These are phyloP conservation scores for Zaprionus lineosus DNA, from an alignment of 2,888 invertebrate genomes.

Conservation along the genomic window DNA sequence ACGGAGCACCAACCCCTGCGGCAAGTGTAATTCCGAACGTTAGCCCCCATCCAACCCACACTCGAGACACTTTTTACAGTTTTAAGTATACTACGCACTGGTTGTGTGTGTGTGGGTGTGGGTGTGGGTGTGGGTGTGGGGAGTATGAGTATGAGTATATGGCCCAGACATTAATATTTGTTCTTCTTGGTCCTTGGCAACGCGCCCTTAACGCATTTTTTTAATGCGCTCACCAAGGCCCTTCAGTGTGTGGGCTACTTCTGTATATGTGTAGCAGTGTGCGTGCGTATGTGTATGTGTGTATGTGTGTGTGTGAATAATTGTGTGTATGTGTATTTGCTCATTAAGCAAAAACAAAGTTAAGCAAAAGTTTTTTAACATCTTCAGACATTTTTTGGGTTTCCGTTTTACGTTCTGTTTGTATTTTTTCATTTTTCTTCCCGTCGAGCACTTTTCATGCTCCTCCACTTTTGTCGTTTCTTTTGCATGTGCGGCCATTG, in stretches of 20 bases:
- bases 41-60: slow-evolving; percentile 3
- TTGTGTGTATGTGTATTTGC: slow-evolving; percentile 68
- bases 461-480: slow-evolving; percentile 29
- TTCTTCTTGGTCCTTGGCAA: slow-evolving; percentile 62
- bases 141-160: slow-evolving; percentile 32
- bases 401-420: slow-evolving; percentile 61
- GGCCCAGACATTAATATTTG: slow-evolving; percentile 78
- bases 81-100: slow-evolving; percentile 53
- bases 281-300: slow-evolving; percentile 21
- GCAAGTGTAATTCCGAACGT: slow-evolving; percentile 64
- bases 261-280: slow-evolving; percentile 12
- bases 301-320: slow-evolving; percentile 24
- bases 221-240: slow-evolving; percentile 50
- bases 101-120: slow-evolving; percentile 7
- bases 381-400: slow-evolving; percentile 76
- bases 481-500: slow-evolving; percentile 53
- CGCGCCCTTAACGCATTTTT: slow-evolving; percentile 76
- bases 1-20: slow-evolving; percentile 64
- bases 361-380: slow-evolving; percentile 72
- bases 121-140: slow-evolving; percentile 12
- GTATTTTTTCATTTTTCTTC: slow-evolving; percentile 34
- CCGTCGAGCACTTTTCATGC: slow-evolving; percentile 40
- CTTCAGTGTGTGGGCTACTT: slow-evolving; percentile 20
- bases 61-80: slow-evolving; percentile 54
- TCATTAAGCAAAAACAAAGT: slow-evolving; percentile 81